Percentiles rank a stretch among this genome's conserved stretches.
Evolutionary conservation across 2,888 invertebrate species (phyloP).

Genomic region (Diarsia mendica): DNA sequence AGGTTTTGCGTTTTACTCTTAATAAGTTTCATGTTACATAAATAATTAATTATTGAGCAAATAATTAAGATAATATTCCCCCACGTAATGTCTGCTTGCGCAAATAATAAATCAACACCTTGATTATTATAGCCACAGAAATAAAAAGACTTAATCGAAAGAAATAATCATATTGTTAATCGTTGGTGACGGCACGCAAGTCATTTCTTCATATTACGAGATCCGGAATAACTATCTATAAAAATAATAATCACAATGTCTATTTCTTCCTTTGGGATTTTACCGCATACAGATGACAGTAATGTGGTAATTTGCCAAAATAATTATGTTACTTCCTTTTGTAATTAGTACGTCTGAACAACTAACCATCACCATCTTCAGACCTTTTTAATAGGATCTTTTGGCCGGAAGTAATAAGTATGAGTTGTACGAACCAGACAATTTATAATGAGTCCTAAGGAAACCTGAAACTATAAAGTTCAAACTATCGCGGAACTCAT

Average conservation of each 20-base stretch:
- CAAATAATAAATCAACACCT: slow-evolving; percentile 16
- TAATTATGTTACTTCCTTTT: slow-evolving; percentile 5
- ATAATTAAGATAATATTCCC: slow-evolving; percentile 3
- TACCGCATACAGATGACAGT: background rate
- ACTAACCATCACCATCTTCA: too few species aligned
- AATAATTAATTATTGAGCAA: background rate
- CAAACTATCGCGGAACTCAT: too few species aligned
- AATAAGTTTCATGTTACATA: background rate
- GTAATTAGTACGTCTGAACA: background rate
- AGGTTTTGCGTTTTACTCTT: background rate
- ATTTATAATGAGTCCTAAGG: too few species aligned
- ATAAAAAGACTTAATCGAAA: slow-evolving; percentile 17
- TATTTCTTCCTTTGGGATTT: slow-evolving; percentile 10
- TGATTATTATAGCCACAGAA: slow-evolving; percentile 23
- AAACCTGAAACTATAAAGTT: too few species aligned
- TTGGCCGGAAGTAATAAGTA: too few species aligned
- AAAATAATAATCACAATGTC: slow-evolving; percentile 25
- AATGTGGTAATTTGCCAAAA: background rate
- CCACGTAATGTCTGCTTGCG: background rate
- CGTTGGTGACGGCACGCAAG: background rate
- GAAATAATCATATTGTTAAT: slow-evolving; percentile 22
- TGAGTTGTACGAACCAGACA: too few species aligned
- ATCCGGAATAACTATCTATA: slow-evolving; percentile 13
- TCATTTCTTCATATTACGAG: slow-evolving; percentile 14
- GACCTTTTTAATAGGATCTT: too few species aligned